Base-by-base conservation (phyloP, 2,888 invertebrate genomes). In the Podabrus alpinus region DNA sequence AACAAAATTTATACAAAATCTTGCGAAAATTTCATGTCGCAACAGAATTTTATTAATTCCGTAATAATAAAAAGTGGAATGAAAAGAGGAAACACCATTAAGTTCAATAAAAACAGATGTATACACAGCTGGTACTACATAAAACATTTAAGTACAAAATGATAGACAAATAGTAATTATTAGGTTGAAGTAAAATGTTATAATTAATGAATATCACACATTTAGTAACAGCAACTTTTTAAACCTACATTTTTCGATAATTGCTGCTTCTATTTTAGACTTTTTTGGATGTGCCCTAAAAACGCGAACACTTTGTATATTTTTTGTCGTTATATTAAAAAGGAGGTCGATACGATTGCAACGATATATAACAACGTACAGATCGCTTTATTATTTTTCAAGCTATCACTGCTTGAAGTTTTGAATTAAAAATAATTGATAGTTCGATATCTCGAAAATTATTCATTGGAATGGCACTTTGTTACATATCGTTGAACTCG, bases 161-260 rank as follows among this genome's bases (percentile, higher is more conserved):
- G 72, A 75, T 68, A 70, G 72, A 67, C 75, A 59, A 70, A 72
- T 66, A 45, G 59, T 25, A 67, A 69, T 70, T 69, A 61, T 59
- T 16, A 16, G 16, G 60, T 19, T 15, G 59, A 13, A 74, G 71
- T 69, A 29, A 72, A 59, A 71, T 67, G 77, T 75, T 13, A 71
- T 78, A 78, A 78, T 78, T 78, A 78, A 78, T 78, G 78, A 73
- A 78, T 77, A 78, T 78, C 75, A 78, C 78, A 78, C 78, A 78
- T 45, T 45, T n/a, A n/a, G 7, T 2, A 45, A 45, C 45, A 9
- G n/a, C n/a, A 45, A 45, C 21, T 7, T 21, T 21, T 21, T 21
- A 21, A 21, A 21, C 21, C 21, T 21, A 21, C n/a, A 45, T 45
- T 45, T 45, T 45, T 45, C n/a, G 9, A 7, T n/a, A 45, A 0